Percentiles rank a stretch among this genome's conserved stretches.
phyloP scores from a whole-genome alignment of 2,113 vertebrate species.

The Ceyx melanurus region DNA sequence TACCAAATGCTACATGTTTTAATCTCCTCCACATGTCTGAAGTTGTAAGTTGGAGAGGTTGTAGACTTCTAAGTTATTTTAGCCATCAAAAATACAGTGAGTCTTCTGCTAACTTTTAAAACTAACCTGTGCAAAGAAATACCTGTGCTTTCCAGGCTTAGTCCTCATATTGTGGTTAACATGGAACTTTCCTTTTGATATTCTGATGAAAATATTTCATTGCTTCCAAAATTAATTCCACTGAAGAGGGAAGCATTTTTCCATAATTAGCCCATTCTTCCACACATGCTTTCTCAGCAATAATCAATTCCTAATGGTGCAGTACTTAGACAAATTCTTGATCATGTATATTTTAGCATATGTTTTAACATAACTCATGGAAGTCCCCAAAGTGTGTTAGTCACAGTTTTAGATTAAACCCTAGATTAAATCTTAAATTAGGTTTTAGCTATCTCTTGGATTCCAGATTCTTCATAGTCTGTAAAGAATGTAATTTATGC shows the following conservation, averaged over 20 bases:
- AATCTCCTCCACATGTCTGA: background rate
- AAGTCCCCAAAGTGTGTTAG: background rate
- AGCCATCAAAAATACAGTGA: background rate
- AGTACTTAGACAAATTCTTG: background rate
- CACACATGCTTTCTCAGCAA: background rate
- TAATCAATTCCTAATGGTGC: background rate
- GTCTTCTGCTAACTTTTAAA: background rate
- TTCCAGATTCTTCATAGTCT: background rate
- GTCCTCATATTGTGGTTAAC: background rate
- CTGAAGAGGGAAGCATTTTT: background rate
- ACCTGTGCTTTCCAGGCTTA: background rate
- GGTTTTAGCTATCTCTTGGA: background rate
- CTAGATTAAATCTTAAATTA: constrained; percentile 6
- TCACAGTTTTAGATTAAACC: constrained; percentile 3
- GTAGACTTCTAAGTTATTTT: background rate
- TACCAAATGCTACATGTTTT: background rate
- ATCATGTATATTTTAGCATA: background rate
- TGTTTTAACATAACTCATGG: background rate
- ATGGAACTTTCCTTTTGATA: background rate
- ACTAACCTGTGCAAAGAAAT: background rate
- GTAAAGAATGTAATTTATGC: background rate
- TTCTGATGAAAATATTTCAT: background rate
- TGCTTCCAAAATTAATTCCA: background rate
- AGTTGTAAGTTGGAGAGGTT: background rate
- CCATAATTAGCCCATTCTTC: background rate